Base-by-base conservation (phyloP, 2,113 vertebrate species). In the Forbesichthys papilliferus region DNA sequence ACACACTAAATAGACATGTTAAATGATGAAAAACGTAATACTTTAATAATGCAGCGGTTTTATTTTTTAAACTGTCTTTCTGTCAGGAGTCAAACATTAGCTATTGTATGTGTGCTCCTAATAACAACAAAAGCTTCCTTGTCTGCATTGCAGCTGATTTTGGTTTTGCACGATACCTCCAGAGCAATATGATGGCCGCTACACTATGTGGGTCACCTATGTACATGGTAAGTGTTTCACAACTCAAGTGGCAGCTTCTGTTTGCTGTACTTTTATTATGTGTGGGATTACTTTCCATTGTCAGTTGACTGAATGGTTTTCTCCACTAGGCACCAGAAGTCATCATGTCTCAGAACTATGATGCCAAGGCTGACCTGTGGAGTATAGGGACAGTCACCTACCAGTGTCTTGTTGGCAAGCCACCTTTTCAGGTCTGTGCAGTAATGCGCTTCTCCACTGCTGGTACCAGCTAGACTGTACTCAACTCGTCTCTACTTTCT, bases 101-200 rank as follows among this genome's bases (percentile, higher is more conserved):
- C 62, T 20, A 20, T 20, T 20, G 20, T 48, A 34, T 51, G 53
- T 73, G 55, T 81, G 73, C 66, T 78, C 2, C 36, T 79, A 47
- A 65, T 78, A 80, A 79, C 62, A 82, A 66, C 64, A 74, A 18
- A n/a, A 11, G 16, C 58, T 66, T 83, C 3, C 36, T 46, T 60
- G n/a, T 78, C 34, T 76, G 53, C 90, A 79, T 36, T 73, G 47
- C 90, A 99, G 97, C 97, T 89, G 97, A 99, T 90, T 99, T 99
- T 90, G 97, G 97, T 57, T 99, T 99, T 79, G 97, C 97, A 66
- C 95, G 97, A 53, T 98, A 99, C 70, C 94, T 99, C 48, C 97
- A 98, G 82, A 99, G 95, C 91, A 99, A 99, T 91, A 99, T 98
- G 95, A 98, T 99, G 97, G 97, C 97, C 18, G 97, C 96, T 74